These are phyloP conservation scores for Myathropa florea DNA, from an alignment of 2,888 invertebrate species.

Conservation along the genomic window DNA sequence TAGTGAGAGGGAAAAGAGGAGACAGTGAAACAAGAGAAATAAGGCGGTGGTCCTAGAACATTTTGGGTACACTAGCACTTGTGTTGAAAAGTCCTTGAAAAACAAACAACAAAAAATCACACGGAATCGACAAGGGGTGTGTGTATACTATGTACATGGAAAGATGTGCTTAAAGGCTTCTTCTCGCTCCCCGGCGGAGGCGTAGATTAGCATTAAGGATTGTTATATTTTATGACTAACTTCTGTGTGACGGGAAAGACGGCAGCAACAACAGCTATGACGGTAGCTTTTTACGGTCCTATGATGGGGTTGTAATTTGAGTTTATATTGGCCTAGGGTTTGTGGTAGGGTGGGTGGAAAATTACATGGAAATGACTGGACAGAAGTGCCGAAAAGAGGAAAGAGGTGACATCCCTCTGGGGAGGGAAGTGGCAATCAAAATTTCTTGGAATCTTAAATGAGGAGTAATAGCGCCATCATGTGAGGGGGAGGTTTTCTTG, in stretches of 20 bases:
- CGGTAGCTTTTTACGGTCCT: neutral
- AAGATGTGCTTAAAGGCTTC: neutral
- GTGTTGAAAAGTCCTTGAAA: conserved; percentile 52
- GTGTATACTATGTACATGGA: neutral
- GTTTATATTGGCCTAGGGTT: neutral
- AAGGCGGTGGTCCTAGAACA: conserved; percentile 61
- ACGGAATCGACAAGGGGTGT: neutral
- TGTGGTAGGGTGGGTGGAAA: neutral
- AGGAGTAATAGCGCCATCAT: neutral
- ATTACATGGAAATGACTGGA: neutral
- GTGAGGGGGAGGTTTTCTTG: neutral
- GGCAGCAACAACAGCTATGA: neutral
- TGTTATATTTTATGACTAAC: conserved; percentile 19
- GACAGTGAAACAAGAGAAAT: conserved; percentile 22
- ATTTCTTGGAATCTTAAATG: neutral
- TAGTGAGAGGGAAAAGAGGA: neutral
- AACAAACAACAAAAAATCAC: conserved; percentile 9
- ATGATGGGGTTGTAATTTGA: conserved; percentile 15
- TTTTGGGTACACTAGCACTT: conserved; percentile 53
- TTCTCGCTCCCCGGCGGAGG: neutral
- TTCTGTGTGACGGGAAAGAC: neutral
- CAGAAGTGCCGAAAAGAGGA: neutral
- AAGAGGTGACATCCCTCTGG: neutral
- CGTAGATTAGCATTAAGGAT: conserved; percentile 46
- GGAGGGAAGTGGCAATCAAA: neutral